Conservation (phyloP, 2,888 invertebrate species). For the Leptopterna dolabrata region DNA sequence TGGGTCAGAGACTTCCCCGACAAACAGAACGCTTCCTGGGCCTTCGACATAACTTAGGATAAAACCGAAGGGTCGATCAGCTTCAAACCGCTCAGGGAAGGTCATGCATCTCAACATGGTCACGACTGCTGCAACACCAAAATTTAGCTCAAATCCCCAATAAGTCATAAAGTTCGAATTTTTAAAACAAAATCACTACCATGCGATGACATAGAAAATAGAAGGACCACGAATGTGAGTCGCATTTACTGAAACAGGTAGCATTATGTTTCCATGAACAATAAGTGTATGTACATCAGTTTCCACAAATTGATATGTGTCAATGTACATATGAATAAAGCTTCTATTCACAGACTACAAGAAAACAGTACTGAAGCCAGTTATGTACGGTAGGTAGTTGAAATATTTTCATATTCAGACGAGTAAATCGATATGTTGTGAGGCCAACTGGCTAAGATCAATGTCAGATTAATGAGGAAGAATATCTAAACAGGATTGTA, state of each 20-base stretch:
- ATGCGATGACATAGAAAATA: background rate
- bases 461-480: too few species aligned
- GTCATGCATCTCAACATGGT: background rate
- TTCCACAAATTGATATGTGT: too few species aligned
- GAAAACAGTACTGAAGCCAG: too few species aligned
- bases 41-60: slow-evolving; percentile 48
- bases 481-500: too few species aligned
- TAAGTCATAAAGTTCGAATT: background rate
- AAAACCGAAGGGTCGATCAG: slow-evolving; percentile 37
- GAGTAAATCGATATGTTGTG: too few species aligned
- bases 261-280: too few species aligned
- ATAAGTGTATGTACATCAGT: too few species aligned
- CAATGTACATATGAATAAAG: too few species aligned
- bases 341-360: too few species aligned
- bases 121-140: background rate
- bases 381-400: too few species aligned
- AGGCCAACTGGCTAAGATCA: too few species aligned
- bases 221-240: background rate
- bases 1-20: background rate
- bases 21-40: slow-evolving; percentile 14
- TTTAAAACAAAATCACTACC: background rate
- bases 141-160: background rate
- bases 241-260: background rate
- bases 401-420: too few species aligned
- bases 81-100: background rate